Evolutionary conservation across 2,113 vertebrate genomes (phyloP).

Genomic region (Campylomormyrus numenius): DNA sequence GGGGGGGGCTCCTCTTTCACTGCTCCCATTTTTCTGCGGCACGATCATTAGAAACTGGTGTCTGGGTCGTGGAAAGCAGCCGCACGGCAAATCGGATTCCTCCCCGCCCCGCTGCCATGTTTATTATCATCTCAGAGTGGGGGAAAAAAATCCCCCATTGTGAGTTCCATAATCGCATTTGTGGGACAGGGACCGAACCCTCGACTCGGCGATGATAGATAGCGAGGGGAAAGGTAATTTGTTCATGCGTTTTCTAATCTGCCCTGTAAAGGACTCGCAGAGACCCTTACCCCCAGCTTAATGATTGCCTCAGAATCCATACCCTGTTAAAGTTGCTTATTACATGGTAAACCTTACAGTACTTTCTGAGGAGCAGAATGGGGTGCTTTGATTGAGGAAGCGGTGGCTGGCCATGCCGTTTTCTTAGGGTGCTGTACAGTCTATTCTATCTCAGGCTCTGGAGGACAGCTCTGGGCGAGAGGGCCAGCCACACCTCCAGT

Average conservation of each 20-base stretch:
- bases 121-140: not conserved
- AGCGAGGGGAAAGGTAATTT: not conserved
- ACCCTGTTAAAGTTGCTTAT: not conserved
- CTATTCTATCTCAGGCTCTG: constrained; percentile 26
- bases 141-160: not conserved
- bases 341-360: not conserved
- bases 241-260: not conserved
- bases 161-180: not conserved
- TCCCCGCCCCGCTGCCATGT: not conserved
- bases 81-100: not conserved
- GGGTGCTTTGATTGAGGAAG: not conserved
- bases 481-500: not conserved
- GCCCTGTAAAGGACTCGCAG: not conserved
- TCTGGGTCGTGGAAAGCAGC: not conserved
- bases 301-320: not conserved
- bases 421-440: constrained; percentile 8
- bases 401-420: not conserved
- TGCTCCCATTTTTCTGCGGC: not conserved
- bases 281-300: not conserved
- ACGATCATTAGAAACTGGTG: not conserved
- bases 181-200: not conserved
- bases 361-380: not conserved
- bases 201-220: not conserved
- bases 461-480: constrained; percentile 24
- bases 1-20: not conserved